phyloP scores from a whole-genome alignment of 2,113 vertebrate genomes.

The Psilopsiagon aurifrons region DNA sequence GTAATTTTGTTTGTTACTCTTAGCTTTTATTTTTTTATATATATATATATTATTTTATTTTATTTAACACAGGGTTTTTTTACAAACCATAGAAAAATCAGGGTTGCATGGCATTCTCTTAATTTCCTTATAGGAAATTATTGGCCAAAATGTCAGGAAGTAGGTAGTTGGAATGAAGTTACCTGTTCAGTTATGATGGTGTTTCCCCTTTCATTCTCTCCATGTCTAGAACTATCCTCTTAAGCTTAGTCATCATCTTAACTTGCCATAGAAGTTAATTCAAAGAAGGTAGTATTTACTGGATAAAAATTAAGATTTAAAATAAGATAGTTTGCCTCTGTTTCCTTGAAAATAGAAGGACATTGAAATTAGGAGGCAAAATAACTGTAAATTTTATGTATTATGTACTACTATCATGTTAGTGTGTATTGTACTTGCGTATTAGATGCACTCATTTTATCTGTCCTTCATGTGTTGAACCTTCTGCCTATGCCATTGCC shows the following conservation, averaged over 20 bases:
- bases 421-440: neutral
- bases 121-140: neutral
- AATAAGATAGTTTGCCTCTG: neutral
- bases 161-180: neutral
- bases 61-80: neutral
- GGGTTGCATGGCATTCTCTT: neutral
- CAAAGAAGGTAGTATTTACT: neutral
- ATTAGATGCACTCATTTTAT: slow-evolving; percentile 28
- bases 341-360: neutral
- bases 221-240: neutral
- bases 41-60: neutral
- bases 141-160: neutral
- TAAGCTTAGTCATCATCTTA: neutral
- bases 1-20: neutral
- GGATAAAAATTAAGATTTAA: neutral
- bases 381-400: neutral
- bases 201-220: neutral
- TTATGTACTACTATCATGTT: neutral
- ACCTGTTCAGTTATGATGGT: neutral
- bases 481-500: neutral
- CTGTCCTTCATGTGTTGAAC: slow-evolving; percentile 22
- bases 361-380: neutral
- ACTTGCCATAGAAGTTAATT: neutral
- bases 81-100: neutral
- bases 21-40: neutral